Percentiles rank a stretch among this genome's conserved stretches.
These are phyloP conservation scores for Todiramphus chloris DNA, from an alignment of 2,113 vertebrate species.

Conservation along the genomic window DNA sequence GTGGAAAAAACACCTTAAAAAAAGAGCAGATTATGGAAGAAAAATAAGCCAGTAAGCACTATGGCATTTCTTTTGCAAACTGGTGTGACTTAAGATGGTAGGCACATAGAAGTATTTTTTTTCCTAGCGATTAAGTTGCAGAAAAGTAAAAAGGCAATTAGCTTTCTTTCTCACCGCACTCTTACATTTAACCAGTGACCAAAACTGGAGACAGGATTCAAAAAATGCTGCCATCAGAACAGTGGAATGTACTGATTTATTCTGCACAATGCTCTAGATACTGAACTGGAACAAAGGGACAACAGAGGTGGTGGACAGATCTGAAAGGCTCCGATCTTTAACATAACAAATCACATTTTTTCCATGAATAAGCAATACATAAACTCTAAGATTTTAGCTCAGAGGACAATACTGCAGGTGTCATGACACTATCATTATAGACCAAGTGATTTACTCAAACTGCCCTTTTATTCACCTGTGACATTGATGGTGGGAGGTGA, in stretches of 20 bases:
- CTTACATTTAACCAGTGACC: neutral
- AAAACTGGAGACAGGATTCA: neutral
- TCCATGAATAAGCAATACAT: neutral
- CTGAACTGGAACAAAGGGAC: neutral
- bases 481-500: neutral
- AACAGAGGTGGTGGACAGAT: neutral
- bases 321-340: accelerated
- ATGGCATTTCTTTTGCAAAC: neutral
- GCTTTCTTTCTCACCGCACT: neutral
- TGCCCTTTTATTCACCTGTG: neutral
- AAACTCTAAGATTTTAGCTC: neutral
- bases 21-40: neutral
- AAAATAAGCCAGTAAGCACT: neutral
- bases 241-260: neutral
- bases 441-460: neutral
- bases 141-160: neutral
- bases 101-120: neutral
- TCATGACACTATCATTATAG: neutral
- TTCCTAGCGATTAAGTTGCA: neutral
- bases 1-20: neutral
- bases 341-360: neutral
- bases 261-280: neutral
- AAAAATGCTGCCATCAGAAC: neutral
- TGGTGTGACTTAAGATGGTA: neutral
- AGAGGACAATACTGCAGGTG: neutral